Base-by-base conservation (phyloP, 2,113 vertebrate species). In the Nannospalax galili region DNA sequence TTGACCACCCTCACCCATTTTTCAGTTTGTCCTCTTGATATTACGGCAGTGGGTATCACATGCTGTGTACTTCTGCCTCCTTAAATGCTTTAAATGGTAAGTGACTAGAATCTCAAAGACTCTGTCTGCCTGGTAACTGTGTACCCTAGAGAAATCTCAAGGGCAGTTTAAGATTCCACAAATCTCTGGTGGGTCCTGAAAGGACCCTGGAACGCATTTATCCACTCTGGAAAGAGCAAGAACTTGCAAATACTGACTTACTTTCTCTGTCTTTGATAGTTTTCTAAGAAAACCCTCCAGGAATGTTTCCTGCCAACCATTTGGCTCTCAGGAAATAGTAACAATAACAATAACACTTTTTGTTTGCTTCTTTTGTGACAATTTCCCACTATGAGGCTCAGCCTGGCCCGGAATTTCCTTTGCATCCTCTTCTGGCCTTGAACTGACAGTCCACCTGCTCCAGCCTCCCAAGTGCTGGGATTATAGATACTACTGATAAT, bases 91-190 rank as follows among this genome's bases (percentile, higher is more conserved):
- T 52, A 73, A 30, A 17, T 52, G n/a, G 35, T 28, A 79, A 52
- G 30, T 75, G 24, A 42, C 86, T 62, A 74, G 62, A 90, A 35
- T 64, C 42, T 74, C 73, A 84, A 78, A 26, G 58, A 75, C 6
- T 75, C 58, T 82, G n/a, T 70, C 56, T 91, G 8, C n/a, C 80
- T 12, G 14, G 72, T 92, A 52, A 92, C 75, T 73, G 48, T 70
- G 52, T 37, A 37, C 37, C 9, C 12, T 87, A 60, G 75, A 72
- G 92, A 84, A 92, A 73, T 92, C 48, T 92, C 85, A 79, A 52
- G 35, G 75, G 42, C n/a, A 74, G 69, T 72, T 86, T 78, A 80
- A 95, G 40, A n/a, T 48, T n/a, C 82, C 26, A 12, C 42, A n/a
- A 87, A 28, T 74, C 69, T 92, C 22, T 5, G 5, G 58, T 28